Percentiles rank a stretch among this genome's conserved stretches.
phyloP scores from a whole-genome alignment of 2,888 invertebrate genomes.

The Perizoma flavofasciatum region DNA sequence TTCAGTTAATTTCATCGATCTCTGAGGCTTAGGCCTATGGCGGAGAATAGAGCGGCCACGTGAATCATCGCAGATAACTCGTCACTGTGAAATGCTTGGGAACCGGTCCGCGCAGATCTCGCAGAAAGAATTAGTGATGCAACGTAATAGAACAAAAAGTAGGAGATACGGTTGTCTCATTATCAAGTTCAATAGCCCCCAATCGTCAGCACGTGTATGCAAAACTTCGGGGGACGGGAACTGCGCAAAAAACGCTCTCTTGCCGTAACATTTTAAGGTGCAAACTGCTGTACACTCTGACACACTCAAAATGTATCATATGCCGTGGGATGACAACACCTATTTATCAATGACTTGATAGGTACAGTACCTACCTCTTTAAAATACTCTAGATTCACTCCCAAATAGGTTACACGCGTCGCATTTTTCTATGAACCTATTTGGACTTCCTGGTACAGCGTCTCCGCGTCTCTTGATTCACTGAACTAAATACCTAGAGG shows the following conservation, averaged over 20 bases:
- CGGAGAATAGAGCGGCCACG: conserved; percentile 34
- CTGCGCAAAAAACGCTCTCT: conserved; percentile 71
- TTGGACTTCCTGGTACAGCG: conserved; percentile 52
- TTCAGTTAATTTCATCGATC: conserved; percentile 29
- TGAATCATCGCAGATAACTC: conserved; percentile 52
- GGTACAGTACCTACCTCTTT: conserved; percentile 51
- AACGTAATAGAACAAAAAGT: conserved; percentile 67
- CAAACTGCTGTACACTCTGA: conserved; percentile 60
- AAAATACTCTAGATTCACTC: conserved; percentile 54
- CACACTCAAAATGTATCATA: conserved; percentile 69
- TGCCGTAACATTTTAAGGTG: conserved; percentile 65
- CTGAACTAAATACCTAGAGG: conserved; percentile 29
- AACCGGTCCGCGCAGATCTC: conserved; percentile 48
- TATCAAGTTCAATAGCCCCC: conserved; percentile 83
- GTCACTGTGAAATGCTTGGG: conserved; percentile 39
- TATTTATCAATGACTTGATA: conserved; percentile 75
- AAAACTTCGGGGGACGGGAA: conserved; percentile 63
- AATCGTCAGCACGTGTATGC: conserved; percentile 80
- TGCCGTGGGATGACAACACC: conserved; percentile 70
- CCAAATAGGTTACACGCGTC: conserved; percentile 56
- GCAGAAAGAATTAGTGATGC: conserved; percentile 71
- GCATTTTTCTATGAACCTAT: conserved; percentile 45
- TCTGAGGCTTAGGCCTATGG: conserved; percentile 30
- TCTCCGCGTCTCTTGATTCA: background rate
- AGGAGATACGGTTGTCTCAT: conserved; percentile 74